phyloP scores from a whole-genome alignment of 2,888 invertebrate species.

The Drosophila neutralis region DNA sequence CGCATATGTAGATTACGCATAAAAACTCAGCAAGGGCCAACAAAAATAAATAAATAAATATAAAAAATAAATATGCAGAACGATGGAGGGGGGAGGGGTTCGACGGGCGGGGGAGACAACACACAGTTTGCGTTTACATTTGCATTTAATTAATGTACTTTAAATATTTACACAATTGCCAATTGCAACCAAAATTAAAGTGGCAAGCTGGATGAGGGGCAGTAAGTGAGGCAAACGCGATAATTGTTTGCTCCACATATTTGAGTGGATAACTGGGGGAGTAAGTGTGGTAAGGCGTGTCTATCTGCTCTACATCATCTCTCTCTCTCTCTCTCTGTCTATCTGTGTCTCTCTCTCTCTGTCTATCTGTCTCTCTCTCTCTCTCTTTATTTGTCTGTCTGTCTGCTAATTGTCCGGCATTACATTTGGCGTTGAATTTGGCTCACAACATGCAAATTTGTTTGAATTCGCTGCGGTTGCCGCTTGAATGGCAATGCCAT shows the following conservation, averaged over 20 bases:
- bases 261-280: slow-evolving; percentile 11
- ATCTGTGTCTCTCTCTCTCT: no score
- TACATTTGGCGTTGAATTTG: slow-evolving; percentile 56
- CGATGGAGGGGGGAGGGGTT: neutral
- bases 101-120: neutral
- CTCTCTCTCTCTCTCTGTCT: neutral
- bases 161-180: slow-evolving; percentile 67
- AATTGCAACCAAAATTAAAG: slow-evolving; percentile 24
- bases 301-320: neutral
- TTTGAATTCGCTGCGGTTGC: slow-evolving; percentile 68
- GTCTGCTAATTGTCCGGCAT: slow-evolving; percentile 28
- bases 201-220: neutral
- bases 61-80: neutral
- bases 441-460: slow-evolving; percentile 57
- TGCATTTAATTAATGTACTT: slow-evolving; percentile 77
- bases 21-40: slow-evolving; percentile 1
- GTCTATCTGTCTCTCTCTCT: no score
- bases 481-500: slow-evolving; percentile 40
- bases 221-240: neutral
- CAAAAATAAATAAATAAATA: slow-evolving; percentile 6
- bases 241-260: slow-evolving; percentile 47
- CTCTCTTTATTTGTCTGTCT: neutral
- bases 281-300: slow-evolving; percentile 17
- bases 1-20: slow-evolving; percentile 25
- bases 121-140: slow-evolving; percentile 58